Base-by-base conservation (phyloP, 35 echinoderm and acorn worm species). In the Anneissia japonica region DNA sequence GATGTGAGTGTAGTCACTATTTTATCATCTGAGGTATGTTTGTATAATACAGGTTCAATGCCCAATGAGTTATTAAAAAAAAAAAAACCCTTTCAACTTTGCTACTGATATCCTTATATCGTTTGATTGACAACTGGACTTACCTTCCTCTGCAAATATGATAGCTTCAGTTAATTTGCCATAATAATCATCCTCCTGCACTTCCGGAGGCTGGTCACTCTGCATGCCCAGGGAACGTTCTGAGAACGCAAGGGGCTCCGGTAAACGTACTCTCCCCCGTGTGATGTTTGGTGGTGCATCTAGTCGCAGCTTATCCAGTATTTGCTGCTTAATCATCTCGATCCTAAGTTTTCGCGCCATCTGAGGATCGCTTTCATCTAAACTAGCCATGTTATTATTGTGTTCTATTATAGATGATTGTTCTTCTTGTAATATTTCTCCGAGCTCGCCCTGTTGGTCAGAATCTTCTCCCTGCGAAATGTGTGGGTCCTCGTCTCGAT, bases 101-200 rank as follows among this genome's bases (percentile, higher is more conserved):
- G 73, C 26, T 75, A 4, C 4, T 75, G 26, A 75, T 33, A 4
- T 28, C 5, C 73, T 33, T 9, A 30, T 7, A 5, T 33, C 4
- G 4, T 75, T 75, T 75, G 73, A 75, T 30, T 28, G 73, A 75
- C 26, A 23, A 13, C n/a, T n/a, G 51, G n/a, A 84, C 82, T 82
- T 74, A 93, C 92, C 92, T 81, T 77, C 76, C 86, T 93, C 83
- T 21, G 92, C 40, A n/a, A 88, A 80, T 17, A 93, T 82, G 31
- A 93, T 93, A 46, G 90, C 87, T 75, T 88, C 82, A 3, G 87
- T 89, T 30, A 87, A 89, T 46, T 93, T 89, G n/a, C 82, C 87
- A 43, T 93, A 93, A 79, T 89, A 89, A 38, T 85, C 74, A 17
- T 93, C 76, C 30, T 72, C 73, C 30, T 11, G 32, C 10, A 31